Percentiles rank a stretch among this genome's conserved stretches.
phyloP scores from a whole-genome alignment of 2,113 vertebrate genomes.

The Macroglossus sobrinus region DNA sequence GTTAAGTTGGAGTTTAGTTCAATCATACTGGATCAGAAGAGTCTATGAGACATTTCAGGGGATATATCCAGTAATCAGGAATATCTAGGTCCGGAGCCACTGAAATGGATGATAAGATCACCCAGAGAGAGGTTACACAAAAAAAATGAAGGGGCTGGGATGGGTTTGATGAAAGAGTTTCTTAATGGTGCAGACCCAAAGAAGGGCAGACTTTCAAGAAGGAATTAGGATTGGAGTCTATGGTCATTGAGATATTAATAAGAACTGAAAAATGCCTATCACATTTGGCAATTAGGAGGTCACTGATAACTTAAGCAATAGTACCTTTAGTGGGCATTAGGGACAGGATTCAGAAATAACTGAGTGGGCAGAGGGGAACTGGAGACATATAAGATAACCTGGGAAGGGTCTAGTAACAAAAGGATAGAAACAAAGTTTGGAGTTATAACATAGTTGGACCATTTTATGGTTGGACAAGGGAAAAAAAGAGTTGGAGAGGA shows the following conservation, averaged over 20 bases:
- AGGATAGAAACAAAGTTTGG: neutral
- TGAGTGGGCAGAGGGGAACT: neutral
- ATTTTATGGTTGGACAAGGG: neutral
- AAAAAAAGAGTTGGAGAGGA: neutral
- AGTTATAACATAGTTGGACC: neutral
- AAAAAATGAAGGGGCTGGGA: neutral
- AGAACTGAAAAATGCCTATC: neutral
- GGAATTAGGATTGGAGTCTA: neutral
- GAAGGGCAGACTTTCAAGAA: neutral
- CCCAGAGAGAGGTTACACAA: neutral
- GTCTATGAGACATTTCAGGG: neutral
- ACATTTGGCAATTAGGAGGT: neutral
- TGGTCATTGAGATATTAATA: neutral
- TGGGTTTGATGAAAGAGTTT: neutral
- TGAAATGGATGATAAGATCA: neutral
- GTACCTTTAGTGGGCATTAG: neutral
- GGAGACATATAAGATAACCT: neutral
- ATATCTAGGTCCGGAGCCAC: neutral
- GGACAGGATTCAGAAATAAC: neutral
- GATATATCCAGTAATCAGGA: neutral
- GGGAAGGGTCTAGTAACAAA: neutral
- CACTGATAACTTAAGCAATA: neutral
- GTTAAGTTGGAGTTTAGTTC: neutral
- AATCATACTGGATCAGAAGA: neutral
- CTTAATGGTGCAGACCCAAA: neutral